Evolutionary conservation across 2,888 invertebrate genomes (phyloP), one percentile per base, ranked within the genome.

Genomic region (Drosophila birchii): DNA sequence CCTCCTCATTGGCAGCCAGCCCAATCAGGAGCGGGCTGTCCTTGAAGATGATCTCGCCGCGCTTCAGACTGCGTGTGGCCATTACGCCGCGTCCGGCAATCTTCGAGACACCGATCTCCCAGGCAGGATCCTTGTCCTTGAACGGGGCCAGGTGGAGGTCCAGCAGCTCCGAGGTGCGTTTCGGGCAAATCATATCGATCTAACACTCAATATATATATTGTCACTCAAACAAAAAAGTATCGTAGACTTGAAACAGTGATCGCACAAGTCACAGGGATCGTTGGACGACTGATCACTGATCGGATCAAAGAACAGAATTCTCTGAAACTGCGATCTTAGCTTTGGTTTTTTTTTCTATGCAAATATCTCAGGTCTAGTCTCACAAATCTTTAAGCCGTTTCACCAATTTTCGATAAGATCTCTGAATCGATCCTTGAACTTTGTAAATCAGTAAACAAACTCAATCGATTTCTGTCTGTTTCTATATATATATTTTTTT

Each of bases 71-170:
- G 59, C 94, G 93, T 0, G 93, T 94, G 11, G 96, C 95, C 80
- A 96, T 94, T 9, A 97, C 90, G 5, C 96, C 96, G 16, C 96
- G 95, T 11, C 96, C 96, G 51, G 95, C 94, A 4, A 95, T 90
- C 44, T 92, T 88, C 0, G 96, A 96, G 67, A 94, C 93, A 49
- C 91, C 92, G 57, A 96, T 93, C 70, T 91, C 93, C 96, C 96
- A 96, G 32, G 90, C 91, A 4, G 91, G 92, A 74, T 92, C 90
- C 78, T 90, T 90, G 34, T 89, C 91, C 79, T 91, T 91, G 44
- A 91, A 87, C 39, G 92, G 90, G 5, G 90, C 89, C 82, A 92
- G 61, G 71, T 92, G 91, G 47, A 90, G 62, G 47, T 89, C 79
- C 44, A 92, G 73, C 69, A 92, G 76, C 72, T 92, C 92, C 57